Base-by-base conservation (phyloP, 1,140 invertebrate genomes). In the Acromyrmex heyeri region DNA sequence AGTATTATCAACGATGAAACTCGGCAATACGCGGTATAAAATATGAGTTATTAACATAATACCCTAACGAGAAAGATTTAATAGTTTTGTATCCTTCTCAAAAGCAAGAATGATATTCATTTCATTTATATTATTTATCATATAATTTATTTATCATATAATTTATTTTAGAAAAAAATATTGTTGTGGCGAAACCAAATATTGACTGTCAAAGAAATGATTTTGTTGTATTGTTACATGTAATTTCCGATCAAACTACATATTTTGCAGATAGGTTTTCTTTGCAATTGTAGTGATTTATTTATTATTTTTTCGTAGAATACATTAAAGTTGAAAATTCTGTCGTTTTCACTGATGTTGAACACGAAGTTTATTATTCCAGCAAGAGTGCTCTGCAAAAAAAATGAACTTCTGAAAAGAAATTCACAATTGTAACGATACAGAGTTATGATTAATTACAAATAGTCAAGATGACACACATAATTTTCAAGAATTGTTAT, bases 171-270 rank as follows among this genome's bases (percentile, higher is more conserved):
- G 88, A 57, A 48, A 0, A 0, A 30, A 64, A 7, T 87, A 77
- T n/a, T 90, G 86, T 62, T 86, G 88, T 67, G 10, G 4, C 2
- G 21, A 61, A 7, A 82, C 83, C 2, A 4, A 83, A n/a, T 21
- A 21, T 55, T 48, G 8, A 21, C 24, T 83, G 14, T 77, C 18
- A 0, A 86, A 83, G 18, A 50, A 91, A 16, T 85, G 88, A 67
- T 2, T 64, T n/a, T 62, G 3, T 81, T 57, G 2, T 64, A 10
- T n/a, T 62, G 3, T 81, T 57, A 18, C 38, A 82, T 3, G 53
- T 82, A 72, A 59, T 57, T 62, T 4, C 16, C 21, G 0, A 34
- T 57, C 5, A 7, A 79, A 38, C 18, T 48, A n/a, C n/a, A 18
- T 2, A 16, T 44, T 34, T 34, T 34, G 30, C 30, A 34, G 30